A percentile compares a stretch with the other conserved stretches of the same genome.
Conservation (phyloP, 2,113 vertebrate genomes). For the Lepus timidus region DNA sequence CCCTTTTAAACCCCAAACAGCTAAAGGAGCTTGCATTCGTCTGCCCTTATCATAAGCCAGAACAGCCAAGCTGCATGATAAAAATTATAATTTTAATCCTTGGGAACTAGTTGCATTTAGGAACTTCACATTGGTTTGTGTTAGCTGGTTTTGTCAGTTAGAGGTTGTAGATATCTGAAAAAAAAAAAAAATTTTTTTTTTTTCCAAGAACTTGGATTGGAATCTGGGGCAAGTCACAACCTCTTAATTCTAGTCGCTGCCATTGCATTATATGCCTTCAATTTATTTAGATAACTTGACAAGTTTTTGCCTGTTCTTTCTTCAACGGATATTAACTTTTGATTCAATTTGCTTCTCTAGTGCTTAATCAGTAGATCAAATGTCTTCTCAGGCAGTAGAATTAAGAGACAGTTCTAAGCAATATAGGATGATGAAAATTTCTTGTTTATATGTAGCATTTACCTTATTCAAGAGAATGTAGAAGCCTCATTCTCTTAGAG, state of each 20-base stretch:
- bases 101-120: not conserved
- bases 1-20: not conserved
- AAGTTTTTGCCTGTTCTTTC: conserved; percentile 37
- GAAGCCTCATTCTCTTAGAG: not conserved
- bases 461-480: not conserved
- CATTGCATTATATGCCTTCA: not conserved
- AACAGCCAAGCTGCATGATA: not conserved
- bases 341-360: not conserved
- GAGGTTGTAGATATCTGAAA: not conserved
- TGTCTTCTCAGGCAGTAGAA: not conserved
- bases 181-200: not conserved
- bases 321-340: not conserved
- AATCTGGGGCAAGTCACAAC: conserved; percentile 1
- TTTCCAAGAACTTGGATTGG: conserved; percentile 31
- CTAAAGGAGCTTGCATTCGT: not conserved
- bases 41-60: not conserved
- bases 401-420: not conserved
- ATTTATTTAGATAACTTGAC: not conserved
- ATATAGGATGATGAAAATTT: not conserved
- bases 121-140: not conserved
- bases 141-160: not conserved
- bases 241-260: not conserved
- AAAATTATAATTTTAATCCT: conserved; percentile 41
- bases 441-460: not conserved
- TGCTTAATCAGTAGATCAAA: not conserved